These are phyloP conservation scores for Pandion haliaetus DNA, from an alignment of 2,113 vertebrate species.

Conservation along the genomic window DNA sequence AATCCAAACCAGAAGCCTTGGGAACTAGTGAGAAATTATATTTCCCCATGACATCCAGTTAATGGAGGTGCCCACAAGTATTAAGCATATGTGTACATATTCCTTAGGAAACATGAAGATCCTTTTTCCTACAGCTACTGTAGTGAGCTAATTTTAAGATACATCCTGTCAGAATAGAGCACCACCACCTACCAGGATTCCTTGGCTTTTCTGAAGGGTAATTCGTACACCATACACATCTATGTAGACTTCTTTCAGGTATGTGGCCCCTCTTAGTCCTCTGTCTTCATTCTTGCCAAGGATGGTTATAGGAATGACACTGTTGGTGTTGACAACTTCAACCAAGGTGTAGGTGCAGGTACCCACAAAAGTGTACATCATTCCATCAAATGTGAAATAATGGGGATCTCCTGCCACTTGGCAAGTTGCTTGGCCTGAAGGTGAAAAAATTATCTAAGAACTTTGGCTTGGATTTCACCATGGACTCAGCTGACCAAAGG, in stretches of 20 bases:
- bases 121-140: background rate
- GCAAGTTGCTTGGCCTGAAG: slow-evolving; percentile 81
- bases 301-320: slow-evolving; percentile 79
- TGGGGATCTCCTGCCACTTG: slow-evolving; percentile 88
- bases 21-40: background rate
- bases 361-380: slow-evolving; percentile 88
- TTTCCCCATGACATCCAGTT: background rate
- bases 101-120: background rate
- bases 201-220: slow-evolving; percentile 81
- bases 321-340: slow-evolving; percentile 73
- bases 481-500: background rate
- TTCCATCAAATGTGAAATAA: slow-evolving; percentile 88
- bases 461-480: background rate
- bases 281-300: slow-evolving; percentile 89
- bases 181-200: slow-evolving; percentile 76
- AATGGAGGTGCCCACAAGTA: background rate
- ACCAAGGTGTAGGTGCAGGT: slow-evolving; percentile 91
- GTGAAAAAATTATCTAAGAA: background rate
- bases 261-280: slow-evolving; percentile 82
- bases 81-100: background rate
- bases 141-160: background rate
- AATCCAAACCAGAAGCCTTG: background rate
- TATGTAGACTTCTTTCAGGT: slow-evolving; percentile 81
- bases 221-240: slow-evolving; percentile 74
- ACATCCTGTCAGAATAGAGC: background rate